These are phyloP conservation scores for Phylloscopus trochiloides DNA, from an alignment of 2,113 vertebrate genomes.

Conservation along the genomic window DNA sequence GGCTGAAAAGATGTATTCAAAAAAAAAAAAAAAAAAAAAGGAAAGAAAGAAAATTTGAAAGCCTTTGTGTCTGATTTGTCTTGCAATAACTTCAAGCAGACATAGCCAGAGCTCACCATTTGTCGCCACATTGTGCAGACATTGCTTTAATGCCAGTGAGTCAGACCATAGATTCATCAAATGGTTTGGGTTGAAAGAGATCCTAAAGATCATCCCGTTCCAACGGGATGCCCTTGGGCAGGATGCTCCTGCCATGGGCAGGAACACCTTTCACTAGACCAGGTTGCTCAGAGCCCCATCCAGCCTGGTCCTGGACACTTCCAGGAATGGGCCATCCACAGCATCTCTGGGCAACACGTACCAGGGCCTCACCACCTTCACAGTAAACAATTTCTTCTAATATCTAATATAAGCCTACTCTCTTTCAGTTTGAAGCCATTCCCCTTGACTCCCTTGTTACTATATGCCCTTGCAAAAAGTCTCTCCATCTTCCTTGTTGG, in stretches of 20 bases:
- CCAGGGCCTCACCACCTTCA: too few species aligned
- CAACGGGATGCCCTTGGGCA: background rate
- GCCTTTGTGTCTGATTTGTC: background rate
- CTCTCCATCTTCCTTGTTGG: too few species aligned
- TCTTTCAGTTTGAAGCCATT: background rate
- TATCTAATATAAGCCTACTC: background rate
- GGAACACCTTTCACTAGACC: background rate
- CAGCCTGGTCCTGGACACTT: too few species aligned
- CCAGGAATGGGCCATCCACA: background rate
- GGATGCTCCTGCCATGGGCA: background rate
- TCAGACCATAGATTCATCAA: background rate
- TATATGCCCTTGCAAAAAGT: background rate
- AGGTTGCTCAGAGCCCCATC: background rate
- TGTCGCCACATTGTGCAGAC: background rate
- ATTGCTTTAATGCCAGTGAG: background rate
- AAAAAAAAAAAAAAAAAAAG: fast-evolving
- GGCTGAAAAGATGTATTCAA: background rate
- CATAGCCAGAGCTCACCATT: background rate
- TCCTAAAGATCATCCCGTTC: background rate
- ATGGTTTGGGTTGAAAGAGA: background rate
- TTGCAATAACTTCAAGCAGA: background rate
- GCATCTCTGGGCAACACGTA: background rate
- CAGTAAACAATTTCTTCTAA: background rate
- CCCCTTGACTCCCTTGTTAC: background rate
- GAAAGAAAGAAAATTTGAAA: background rate